Evolutionary conservation across 2,113 vertebrate species (phyloP).

Genomic region (Sinocyclocheilus anshuiensis): DNA sequence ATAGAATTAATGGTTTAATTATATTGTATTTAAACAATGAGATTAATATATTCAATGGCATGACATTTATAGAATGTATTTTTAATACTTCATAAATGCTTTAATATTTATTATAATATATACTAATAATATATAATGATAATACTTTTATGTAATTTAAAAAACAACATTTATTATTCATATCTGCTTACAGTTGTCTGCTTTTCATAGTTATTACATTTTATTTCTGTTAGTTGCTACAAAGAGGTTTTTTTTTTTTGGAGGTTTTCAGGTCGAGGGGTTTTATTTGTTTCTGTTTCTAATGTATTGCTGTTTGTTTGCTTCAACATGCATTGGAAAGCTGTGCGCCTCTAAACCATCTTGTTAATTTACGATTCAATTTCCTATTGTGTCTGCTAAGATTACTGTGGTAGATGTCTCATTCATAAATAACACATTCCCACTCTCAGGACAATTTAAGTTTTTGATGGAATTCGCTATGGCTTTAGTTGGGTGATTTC

Average conservation of each 20-base stretch:
- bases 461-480: slow-evolving; percentile 47
- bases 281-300: not conserved
- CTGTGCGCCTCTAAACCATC: slow-evolving; percentile 2
- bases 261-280: not conserved
- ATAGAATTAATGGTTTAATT: not conserved
- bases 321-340: slow-evolving; percentile 26
- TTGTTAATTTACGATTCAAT: slow-evolving; percentile 45
- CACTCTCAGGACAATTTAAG: slow-evolving; percentile 38
- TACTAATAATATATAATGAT: not conserved
- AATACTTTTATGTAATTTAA: not conserved
- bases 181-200: not conserved
- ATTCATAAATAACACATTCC: slow-evolving; percentile 19
- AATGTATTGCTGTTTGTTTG: not conserved
- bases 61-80: not conserved
- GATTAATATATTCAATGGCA: not conserved
- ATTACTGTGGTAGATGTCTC: slow-evolving; percentile 38
- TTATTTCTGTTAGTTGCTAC: not conserved
- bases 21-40: not conserved
- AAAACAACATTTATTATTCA: not conserved
- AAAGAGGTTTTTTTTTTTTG: not conserved
- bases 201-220: not conserved
- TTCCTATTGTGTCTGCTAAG: slow-evolving; percentile 38
- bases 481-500: slow-evolving; percentile 42
- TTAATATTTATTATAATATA: not conserved
- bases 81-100: not conserved